These are phyloP conservation scores for Dolichotis patagonum DNA, from an alignment of 2,113 vertebrate genomes.

Conservation along the genomic window DNA sequence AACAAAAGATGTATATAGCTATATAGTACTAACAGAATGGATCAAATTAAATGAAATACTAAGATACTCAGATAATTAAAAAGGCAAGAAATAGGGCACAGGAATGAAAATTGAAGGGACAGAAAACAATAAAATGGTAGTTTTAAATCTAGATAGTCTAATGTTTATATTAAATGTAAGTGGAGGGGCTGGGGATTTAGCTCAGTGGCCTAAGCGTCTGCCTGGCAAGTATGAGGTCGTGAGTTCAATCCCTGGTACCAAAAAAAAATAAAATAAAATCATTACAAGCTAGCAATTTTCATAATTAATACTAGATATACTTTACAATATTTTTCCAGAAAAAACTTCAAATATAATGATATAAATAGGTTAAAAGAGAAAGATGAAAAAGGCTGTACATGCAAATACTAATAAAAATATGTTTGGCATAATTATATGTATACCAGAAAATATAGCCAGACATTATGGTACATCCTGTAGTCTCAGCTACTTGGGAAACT, in stretches of 20 bases:
- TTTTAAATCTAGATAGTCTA: neutral
- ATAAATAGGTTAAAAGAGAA: neutral
- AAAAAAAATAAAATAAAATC: conserved; percentile 19
- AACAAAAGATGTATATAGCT: neutral
- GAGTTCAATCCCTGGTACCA: no score
- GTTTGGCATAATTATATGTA: neutral
- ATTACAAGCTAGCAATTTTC: neutral
- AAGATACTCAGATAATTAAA: neutral
- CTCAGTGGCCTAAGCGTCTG: no score
- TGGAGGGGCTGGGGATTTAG: no score
- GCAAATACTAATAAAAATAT: conserved; percentile 18
- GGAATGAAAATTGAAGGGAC: neutral
- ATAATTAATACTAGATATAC: neutral
- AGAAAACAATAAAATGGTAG: conserved; percentile 16
- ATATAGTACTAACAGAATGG: neutral
- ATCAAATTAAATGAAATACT: conserved; percentile 12
- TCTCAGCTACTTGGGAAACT: neutral
- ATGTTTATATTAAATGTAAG: conserved; percentile 37
- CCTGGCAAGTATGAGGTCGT: no score
- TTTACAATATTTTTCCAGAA: neutral
- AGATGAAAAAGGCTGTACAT: neutral
- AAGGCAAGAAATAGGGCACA: neutral
- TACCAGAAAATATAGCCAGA: neutral
- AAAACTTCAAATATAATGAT: neutral
- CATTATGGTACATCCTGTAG: neutral